These are phyloP conservation scores for Ciconia boyciana DNA, from an alignment of 2,113 vertebrate species.

Conservation along the genomic window DNA sequence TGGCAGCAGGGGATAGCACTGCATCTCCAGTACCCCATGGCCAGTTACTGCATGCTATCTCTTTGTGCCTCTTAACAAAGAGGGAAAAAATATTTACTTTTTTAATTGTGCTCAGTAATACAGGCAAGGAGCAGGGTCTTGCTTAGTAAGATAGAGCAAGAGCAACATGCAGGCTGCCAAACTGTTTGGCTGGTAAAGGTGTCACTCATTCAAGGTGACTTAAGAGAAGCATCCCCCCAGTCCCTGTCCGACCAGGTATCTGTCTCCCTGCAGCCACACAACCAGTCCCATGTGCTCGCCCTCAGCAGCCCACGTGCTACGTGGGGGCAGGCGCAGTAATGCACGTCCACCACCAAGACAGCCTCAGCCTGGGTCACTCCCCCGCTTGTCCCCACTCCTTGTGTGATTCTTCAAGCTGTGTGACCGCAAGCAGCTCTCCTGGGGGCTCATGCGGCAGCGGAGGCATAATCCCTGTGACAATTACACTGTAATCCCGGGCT, in stretches of 20 bases:
- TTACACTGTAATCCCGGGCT: not conserved
- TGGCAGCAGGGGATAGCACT: not conserved
- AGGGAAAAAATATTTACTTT: not conserved
- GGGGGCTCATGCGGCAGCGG: not conserved
- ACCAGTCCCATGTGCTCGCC: not conserved
- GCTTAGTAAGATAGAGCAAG: not conserved
- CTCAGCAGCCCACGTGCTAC: not conserved
- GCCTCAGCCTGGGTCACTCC: not conserved
- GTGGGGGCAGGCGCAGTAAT: accelerated
- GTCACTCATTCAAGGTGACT: not conserved
- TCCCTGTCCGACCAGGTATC: not conserved
- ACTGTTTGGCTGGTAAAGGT: not conserved
- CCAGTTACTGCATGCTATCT: not conserved
- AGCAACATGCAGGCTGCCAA: not conserved
- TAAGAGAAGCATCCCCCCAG: not conserved
- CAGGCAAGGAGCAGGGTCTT: not conserved
- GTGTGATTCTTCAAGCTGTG: not conserved
- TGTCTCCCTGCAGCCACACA: not conserved
- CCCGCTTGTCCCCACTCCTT: accelerated
- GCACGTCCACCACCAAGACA: not conserved
- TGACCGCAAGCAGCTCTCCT: not conserved
- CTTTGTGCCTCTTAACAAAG: not conserved
- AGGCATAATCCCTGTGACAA: slow-evolving; percentile 11
- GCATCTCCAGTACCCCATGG: not conserved
- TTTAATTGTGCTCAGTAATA: not conserved